Evolutionary conservation across 2,797 vertebrate genomes (phyloP).

Genomic region (Ceryle rudis): DNA sequence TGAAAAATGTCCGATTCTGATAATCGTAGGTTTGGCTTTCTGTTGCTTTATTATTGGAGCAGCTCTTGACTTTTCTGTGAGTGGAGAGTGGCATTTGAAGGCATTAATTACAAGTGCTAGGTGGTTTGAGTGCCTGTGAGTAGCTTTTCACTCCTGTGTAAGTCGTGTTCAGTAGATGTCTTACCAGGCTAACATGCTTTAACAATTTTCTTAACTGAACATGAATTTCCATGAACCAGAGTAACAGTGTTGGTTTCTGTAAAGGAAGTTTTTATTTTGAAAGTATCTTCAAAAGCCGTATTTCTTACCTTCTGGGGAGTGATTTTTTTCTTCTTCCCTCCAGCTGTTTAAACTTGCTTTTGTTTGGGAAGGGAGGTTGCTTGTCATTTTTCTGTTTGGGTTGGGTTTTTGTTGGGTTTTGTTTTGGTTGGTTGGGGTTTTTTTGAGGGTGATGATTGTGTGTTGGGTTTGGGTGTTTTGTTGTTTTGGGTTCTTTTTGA

Average conservation of each 20-base stretch:
- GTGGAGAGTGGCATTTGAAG: background rate
- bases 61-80: background rate
- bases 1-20: background rate
- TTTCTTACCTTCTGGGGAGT: background rate
- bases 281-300: background rate
- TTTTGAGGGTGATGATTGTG: background rate
- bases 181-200: background rate
- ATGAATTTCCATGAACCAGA: background rate
- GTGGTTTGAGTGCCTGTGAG: background rate
- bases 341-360: background rate
- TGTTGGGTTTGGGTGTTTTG: background rate
- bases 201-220: background rate
- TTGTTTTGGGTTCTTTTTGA: background rate
- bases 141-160: background rate
- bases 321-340: background rate
- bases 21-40: background rate
- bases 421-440: background rate
- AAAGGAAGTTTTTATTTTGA: background rate
- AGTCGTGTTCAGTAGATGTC: background rate
- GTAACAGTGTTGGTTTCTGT: background rate
- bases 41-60: background rate
- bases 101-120: background rate
- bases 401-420: background rate
- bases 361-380: rapidly evolving
- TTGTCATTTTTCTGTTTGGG: background rate